Percentiles rank a stretch among this genome's conserved stretches.
Evolutionary conservation across 2,888 invertebrate species (phyloP).

Genomic region (Chesias legatella): DNA sequence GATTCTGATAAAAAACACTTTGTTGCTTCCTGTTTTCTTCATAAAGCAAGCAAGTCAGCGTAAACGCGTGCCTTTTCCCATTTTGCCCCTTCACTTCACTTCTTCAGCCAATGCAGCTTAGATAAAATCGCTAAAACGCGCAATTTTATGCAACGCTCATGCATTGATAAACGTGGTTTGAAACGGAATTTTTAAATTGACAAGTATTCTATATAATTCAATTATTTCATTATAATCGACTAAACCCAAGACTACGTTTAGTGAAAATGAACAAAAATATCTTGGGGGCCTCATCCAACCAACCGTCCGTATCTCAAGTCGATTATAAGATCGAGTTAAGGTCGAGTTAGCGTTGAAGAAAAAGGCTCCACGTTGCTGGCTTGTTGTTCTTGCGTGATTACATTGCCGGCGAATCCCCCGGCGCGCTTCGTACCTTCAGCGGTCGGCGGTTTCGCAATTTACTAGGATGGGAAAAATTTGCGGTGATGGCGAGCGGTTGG

Average conservation of each 20-base stretch:
- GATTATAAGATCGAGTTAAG: constrained; percentile 59
- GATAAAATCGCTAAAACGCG: too few relatives aligned
- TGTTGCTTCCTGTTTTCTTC: too few relatives aligned
- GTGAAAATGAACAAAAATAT: constrained; percentile 12
- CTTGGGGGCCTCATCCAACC: constrained; percentile 5
- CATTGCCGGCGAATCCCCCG: constrained; percentile 57
- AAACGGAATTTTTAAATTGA: too few relatives aligned
- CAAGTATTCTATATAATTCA: too few relatives aligned
- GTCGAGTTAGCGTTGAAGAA: constrained; percentile 50
- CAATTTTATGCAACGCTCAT: too few relatives aligned
- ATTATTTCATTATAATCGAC: too few relatives aligned
- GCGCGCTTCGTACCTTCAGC: constrained; percentile 56
- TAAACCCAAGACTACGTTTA: neutral
- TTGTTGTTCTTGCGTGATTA: constrained; percentile 67
- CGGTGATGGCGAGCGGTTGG: constrained; percentile 42
- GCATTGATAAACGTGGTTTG: too few relatives aligned
- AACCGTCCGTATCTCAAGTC: constrained; percentile 48
- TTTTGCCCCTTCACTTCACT: too few relatives aligned
- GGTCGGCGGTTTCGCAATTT: constrained; percentile 72
- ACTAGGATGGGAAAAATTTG: constrained; percentile 71
- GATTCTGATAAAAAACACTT: too few relatives aligned
- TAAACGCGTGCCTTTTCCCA: too few relatives aligned
- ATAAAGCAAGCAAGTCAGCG: too few relatives aligned
- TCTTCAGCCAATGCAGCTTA: too few relatives aligned
- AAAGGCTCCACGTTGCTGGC: constrained; percentile 58